Evolutionary conservation across 2,797 vertebrate genomes (phyloP), one percentile per base, ranked within the genome.

Genomic region (Thaleichthys pacificus): DNA sequence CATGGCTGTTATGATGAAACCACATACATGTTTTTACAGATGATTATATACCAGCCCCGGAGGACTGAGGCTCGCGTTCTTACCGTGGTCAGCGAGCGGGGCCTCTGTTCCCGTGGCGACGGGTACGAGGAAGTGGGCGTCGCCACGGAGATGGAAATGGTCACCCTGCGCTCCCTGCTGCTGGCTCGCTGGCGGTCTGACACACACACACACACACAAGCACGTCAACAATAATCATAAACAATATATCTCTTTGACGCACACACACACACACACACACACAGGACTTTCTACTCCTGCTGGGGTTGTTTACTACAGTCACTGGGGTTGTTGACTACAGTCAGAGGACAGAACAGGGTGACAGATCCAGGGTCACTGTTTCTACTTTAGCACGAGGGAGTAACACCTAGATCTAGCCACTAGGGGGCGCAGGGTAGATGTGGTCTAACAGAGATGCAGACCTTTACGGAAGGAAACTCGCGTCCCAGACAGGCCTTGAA

Each of bases 51-150:
- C 32, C 3, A 32, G 6, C 32, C 32, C 32, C 9, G 38, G 28
- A 4, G 0, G 56, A 51, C 28, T 30, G 56, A 22, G 17, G 24
- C 24, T 30, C n/a, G 26, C 51, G 9, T 7, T 47, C 95, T 95
- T 93, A 98, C 97, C 91, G 89, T 92, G 68, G 91, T 81, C 76
- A 94, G 80, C 76, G 88, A 89, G 5, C 86, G 77, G 77, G 90
- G 89, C 74, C 93, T 94, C 70, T 87, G 86, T 2, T 91, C 87
- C 0, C 88, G 78, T 74, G 91, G 85, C 68, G 94, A 91, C 47
- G 95, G 95, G 76, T 93, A 93, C 74, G 91, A 76, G 54, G 94
- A 95, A 89, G 95, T 92, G 0, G 95, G 94, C 8, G 96, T 95
- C 75, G 93, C 90, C 47, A 93, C 88, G 0, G 93, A 86, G 57